These are phyloP conservation scores for Premnoplex brunnescens DNA, from an alignment of 2,797 vertebrate genomes.

Conservation along the genomic window DNA sequence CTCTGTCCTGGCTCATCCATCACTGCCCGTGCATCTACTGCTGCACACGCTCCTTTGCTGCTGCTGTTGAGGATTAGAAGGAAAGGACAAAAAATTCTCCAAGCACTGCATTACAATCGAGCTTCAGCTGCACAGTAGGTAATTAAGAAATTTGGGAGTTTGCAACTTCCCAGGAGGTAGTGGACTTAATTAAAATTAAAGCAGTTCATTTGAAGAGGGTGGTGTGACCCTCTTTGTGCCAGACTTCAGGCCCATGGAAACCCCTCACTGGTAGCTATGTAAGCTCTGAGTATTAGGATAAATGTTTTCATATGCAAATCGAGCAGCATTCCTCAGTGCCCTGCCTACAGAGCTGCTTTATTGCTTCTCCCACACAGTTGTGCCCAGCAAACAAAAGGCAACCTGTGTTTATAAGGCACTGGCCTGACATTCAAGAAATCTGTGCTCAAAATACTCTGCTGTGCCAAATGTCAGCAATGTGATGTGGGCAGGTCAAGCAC, in stretches of 20 bases:
- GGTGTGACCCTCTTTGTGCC: slow-evolving; percentile 21
- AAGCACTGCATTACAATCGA: not conserved
- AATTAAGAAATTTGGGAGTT: slow-evolving; percentile 62
- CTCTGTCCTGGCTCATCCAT: slow-evolving; percentile 61
- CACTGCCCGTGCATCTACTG: slow-evolving; percentile 68
- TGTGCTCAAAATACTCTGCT: slow-evolving; percentile 3
- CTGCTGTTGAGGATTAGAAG: slow-evolving; percentile 11
- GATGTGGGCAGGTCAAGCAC: slow-evolving; percentile 50
- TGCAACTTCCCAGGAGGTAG: slow-evolving; percentile 56
- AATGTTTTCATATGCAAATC: slow-evolving; percentile 64
- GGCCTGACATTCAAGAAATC: slow-evolving; percentile 52
- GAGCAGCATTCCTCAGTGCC: slow-evolving; percentile 33
- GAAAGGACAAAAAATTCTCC: not conserved
- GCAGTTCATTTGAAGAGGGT: slow-evolving; percentile 53
- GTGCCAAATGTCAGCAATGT: slow-evolving; percentile 51
- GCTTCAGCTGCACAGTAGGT: slow-evolving; percentile 24
- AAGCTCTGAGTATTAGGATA: slow-evolving; percentile 21
- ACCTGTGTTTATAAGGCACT: slow-evolving; percentile 57
- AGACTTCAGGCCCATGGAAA: slow-evolving; percentile 33
- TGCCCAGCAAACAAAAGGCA: slow-evolving; percentile 51
- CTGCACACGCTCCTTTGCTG: slow-evolving; percentile 10
- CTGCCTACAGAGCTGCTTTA: slow-evolving; percentile 29
- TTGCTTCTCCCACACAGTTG: slow-evolving; percentile 20
- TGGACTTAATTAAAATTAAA: slow-evolving; percentile 64
- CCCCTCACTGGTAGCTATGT: slow-evolving; percentile 2